Evolutionary conservation across 2,888 invertebrate genomes (phyloP), one percentile per base, ranked within the genome.

Genomic region (Octodonta nipae): DNA sequence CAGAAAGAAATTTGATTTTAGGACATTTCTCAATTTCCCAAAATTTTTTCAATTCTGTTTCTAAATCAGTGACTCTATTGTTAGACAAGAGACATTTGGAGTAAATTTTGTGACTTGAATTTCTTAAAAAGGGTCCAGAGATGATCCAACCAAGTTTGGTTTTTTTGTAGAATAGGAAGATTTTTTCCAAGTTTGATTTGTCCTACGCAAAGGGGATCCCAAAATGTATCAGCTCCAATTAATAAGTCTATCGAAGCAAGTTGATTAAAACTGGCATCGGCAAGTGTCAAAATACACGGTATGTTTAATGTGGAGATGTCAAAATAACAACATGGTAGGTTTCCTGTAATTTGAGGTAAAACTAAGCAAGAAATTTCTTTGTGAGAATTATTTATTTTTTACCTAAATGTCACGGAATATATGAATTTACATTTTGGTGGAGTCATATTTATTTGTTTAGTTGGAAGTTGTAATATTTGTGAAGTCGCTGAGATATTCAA

Each of bases 91-190:
- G n/a, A n/a, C n/a, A n/a, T n/a, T n/a, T n/a, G n/a, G n/a, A n/a
- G n/a, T n/a, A n/a, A n/a, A n/a, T n/a, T n/a, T n/a, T n/a, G n/a
- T n/a, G n/a, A n/a, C n/a, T n/a, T n/a, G n/a, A n/a, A n/a, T n/a
- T n/a, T n/a, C n/a, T n/a, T n/a, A n/a, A n/a, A n/a, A 22, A 10
- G 11, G 22, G 3, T 4, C 4, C 22, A 2, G 22, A 22, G n/a
- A 4, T 11, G 11, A 22, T 22, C 22, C 22, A 2, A 22, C 22
- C 22, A 10, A 22, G 22, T 22, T 22, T 22, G 6, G 32, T 25
- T 27, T 38, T n/a, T 38, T 27, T 36, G 32, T 14, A 36, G 10
- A 4, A 33, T 25, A 3, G 38, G 34, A 12, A 25, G 22, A 16
- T 30, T 25, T 25, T 20, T 20, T 2, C 34, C 36, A 16, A 36